Percentiles rank a stretch among this genome's conserved stretches.
phyloP scores from a whole-genome alignment of 2,113 vertebrate species.

The Sporophila hypoxantha region DNA sequence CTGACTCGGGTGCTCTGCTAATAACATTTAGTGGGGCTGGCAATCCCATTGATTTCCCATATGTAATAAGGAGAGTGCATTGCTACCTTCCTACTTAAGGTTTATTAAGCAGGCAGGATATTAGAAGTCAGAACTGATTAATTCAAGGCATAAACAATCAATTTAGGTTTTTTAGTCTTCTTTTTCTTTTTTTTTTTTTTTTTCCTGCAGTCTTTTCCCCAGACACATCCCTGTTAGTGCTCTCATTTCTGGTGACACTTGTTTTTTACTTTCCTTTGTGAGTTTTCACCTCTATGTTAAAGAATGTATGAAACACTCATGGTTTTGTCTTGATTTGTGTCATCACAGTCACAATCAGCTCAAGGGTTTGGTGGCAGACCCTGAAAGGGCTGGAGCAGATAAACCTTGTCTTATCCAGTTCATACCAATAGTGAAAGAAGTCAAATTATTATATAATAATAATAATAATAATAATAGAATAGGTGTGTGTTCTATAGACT shows the following conservation, averaged over 20 bases:
- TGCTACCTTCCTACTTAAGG: not conserved
- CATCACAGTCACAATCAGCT: not conserved
- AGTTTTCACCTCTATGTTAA: not conserved
- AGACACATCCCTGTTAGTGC: not conserved
- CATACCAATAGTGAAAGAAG: not conserved
- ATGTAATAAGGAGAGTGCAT: constrained; percentile 7
- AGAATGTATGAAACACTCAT: not conserved
- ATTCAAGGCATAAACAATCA: not conserved
- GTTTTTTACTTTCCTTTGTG: not conserved
- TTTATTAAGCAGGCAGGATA: constrained; percentile 45
- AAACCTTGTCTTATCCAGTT: not conserved
- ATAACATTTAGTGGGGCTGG: not conserved
- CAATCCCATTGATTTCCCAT: constrained; percentile 44
- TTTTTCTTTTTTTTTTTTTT: no score
- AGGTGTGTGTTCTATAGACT: not conserved
- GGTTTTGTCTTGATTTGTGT: not conserved
- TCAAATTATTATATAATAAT: not conserved
- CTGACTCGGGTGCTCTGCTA: not conserved
- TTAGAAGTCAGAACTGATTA: constrained; percentile 40
- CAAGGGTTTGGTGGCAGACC: not conserved
- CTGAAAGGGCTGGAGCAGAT: not conserved
- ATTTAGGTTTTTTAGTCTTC: not conserved
- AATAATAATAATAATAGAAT: not conserved
- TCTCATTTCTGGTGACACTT: not conserved
- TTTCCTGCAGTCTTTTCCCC: not conserved